These are phyloP conservation scores for Mustela lutreola DNA, from an alignment of 2,113 vertebrate genomes.

Conservation along the genomic window DNA sequence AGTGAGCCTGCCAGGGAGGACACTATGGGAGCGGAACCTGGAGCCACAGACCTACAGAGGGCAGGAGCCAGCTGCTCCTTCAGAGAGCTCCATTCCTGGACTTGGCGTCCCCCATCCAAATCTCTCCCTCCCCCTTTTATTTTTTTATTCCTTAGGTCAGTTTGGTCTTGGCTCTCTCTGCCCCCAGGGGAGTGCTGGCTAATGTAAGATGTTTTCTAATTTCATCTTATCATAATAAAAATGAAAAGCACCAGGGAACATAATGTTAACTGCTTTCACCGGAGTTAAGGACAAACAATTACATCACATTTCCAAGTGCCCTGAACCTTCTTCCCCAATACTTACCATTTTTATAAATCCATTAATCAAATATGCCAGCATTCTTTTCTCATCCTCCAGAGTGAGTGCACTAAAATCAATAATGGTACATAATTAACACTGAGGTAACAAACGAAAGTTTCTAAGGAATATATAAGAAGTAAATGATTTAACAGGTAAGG, in stretches of 20 bases:
- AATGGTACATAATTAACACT: conserved; percentile 42
- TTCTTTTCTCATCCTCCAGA: conserved; percentile 97
- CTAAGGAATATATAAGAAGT: background rate
- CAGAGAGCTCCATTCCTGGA: background rate
- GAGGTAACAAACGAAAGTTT: background rate
- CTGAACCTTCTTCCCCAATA: conserved; percentile 12
- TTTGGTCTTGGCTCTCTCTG: conserved; percentile 57
- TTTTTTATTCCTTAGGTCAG: background rate
- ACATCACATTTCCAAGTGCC: conserved; percentile 48
- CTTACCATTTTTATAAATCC: conserved; percentile 98
- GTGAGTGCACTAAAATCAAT: conserved; percentile 93
- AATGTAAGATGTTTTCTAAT: conserved; percentile 66
- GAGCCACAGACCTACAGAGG: background rate
- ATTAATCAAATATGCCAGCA: conserved; percentile 93
- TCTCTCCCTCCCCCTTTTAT: no score
- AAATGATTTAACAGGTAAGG: background rate
- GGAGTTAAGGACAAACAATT: conserved; percentile 34
- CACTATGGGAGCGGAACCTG: background rate
- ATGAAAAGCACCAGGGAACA: conserved; percentile 61
- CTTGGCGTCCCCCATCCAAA: background rate
- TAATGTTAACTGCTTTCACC: background rate
- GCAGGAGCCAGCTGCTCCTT: background rate
- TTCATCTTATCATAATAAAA: conserved; percentile 65
- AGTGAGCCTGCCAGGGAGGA: background rate
- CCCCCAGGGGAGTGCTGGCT: conserved; percentile 32